Evolutionary conservation across 2,113 vertebrate species (phyloP).

Genomic region (Oncorhynchus gorbuscha): DNA sequence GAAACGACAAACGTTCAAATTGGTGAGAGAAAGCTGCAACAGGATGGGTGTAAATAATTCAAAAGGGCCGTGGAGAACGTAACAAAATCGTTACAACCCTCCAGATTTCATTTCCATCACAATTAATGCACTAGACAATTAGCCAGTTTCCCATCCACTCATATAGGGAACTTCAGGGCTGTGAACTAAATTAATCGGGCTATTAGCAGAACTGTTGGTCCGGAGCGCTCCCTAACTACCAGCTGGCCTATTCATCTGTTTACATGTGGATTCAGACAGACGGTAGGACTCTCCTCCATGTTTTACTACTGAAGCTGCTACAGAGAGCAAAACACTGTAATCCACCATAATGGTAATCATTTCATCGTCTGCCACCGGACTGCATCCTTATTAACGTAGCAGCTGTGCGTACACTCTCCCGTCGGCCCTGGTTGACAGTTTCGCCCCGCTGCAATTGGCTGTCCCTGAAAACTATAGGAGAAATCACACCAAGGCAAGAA

Average conservation of each 20-base stretch:
- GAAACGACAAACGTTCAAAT: too few relatives aligned
- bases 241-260: slow-evolving; percentile 35
- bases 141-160: neutral
- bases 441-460: slow-evolving; percentile 37
- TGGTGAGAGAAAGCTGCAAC: neutral
- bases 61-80: neutral
- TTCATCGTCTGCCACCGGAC: slow-evolving; percentile 35
- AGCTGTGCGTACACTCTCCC: slow-evolving; percentile 49
- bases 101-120: neutral
- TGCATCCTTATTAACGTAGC: slow-evolving; percentile 44
- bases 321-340: slow-evolving; percentile 33
- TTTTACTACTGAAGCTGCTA: slow-evolving; percentile 35
- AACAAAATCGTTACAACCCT: neutral
- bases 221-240: slow-evolving; percentile 27
- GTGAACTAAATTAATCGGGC: too few relatives aligned
- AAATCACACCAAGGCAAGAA: slow-evolving; percentile 7
- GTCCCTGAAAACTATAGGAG: slow-evolving; percentile 12
- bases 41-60: neutral
- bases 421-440: slow-evolving; percentile 10
- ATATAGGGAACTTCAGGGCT: neutral
- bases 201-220: too few relatives aligned
- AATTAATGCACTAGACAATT: too few relatives aligned
- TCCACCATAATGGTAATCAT: slow-evolving; percentile 46
- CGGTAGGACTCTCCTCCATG: neutral
- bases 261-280: slow-evolving; percentile 33